Evolutionary conservation across 2,797 vertebrate genomes (phyloP).

Genomic region (Oryzias dopingdopingensis): DNA sequence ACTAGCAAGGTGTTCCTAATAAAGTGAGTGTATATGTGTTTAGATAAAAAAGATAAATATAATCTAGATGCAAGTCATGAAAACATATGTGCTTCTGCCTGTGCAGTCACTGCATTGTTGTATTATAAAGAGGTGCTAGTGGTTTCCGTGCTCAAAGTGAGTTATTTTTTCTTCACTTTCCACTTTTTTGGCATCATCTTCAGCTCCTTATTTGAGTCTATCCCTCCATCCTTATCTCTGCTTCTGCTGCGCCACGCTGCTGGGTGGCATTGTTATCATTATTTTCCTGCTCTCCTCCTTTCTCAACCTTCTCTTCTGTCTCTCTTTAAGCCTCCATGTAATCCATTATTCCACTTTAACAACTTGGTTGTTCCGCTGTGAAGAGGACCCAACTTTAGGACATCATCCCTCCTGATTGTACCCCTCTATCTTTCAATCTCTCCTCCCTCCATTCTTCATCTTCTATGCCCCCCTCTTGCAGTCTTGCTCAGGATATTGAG

Average conservation of each 20-base stretch:
- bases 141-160: slow-evolving; percentile 26
- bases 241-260: slow-evolving; percentile 52
- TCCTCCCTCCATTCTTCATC: slow-evolving; percentile 18
- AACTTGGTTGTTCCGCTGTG: slow-evolving; percentile 49
- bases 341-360: slow-evolving; percentile 65
- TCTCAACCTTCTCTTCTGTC: slow-evolving; percentile 10
- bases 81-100: neutral
- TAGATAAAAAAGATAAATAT: neutral
- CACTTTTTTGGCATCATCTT: slow-evolving; percentile 16
- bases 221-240: slow-evolving; percentile 59
- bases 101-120: slow-evolving; percentile 5
- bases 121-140: too few species aligned
- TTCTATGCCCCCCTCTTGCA: slow-evolving; percentile 9
- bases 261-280: slow-evolving; percentile 58
- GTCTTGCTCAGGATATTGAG: slow-evolving; percentile 31
- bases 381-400: slow-evolving; percentile 57
- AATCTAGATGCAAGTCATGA: too few species aligned
- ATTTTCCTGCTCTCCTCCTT: slow-evolving; percentile 40
- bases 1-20: too few species aligned
- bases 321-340: slow-evolving; percentile 42
- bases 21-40: neutral
- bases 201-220: slow-evolving; percentile 25
- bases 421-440: slow-evolving; percentile 34
- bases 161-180: slow-evolving; percentile 26
- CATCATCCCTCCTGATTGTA: slow-evolving; percentile 19